These are phyloP conservation scores for Carcina quercana DNA, from an alignment of 2,888 invertebrate genomes.

Conservation along the genomic window DNA sequence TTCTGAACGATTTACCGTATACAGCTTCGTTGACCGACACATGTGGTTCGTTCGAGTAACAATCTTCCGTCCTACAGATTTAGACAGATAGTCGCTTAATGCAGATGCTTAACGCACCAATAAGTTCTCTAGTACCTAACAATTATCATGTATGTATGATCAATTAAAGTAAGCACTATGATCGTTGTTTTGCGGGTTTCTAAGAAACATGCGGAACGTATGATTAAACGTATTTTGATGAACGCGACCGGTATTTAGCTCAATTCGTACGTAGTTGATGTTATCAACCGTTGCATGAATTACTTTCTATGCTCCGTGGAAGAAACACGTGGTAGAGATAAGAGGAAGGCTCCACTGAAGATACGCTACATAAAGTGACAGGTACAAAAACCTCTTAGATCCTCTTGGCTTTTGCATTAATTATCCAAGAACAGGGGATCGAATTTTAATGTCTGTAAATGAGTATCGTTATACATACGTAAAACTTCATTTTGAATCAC, in stretches of 20 bases:
- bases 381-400: too few species aligned
- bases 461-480: too few species aligned
- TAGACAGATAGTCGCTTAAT: slow-evolving; percentile 17
- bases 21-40: slow-evolving; percentile 35
- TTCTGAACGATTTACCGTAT: slow-evolving; percentile 38
- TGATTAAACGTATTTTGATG: slow-evolving; percentile 21
- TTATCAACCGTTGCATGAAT: slow-evolving; percentile 7
- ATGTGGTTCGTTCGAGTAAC: too few species aligned
- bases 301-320: slow-evolving; percentile 2
- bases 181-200: slow-evolving; percentile 23
- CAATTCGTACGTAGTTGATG: slow-evolving; percentile 15
- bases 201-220: slow-evolving; percentile 21
- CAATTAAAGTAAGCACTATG: slow-evolving; percentile 33
- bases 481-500: too few species aligned
- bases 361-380: too few species aligned
- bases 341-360: too few species aligned
- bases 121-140: slow-evolving; percentile 25
- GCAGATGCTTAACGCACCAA: slow-evolving; percentile 23
- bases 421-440: too few species aligned
- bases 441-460: too few species aligned
- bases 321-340: too few species aligned
- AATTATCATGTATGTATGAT: slow-evolving; percentile 28
- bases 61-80: slow-evolving; percentile 16
- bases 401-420: too few species aligned
- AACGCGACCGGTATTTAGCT: slow-evolving; percentile 20